Percentiles rank a stretch among this genome's conserved stretches.
These are phyloP conservation scores for Scaptodrosophila latifasciaeformis DNA, from an alignment of 2,888 invertebrate genomes.

Conservation along the genomic window DNA sequence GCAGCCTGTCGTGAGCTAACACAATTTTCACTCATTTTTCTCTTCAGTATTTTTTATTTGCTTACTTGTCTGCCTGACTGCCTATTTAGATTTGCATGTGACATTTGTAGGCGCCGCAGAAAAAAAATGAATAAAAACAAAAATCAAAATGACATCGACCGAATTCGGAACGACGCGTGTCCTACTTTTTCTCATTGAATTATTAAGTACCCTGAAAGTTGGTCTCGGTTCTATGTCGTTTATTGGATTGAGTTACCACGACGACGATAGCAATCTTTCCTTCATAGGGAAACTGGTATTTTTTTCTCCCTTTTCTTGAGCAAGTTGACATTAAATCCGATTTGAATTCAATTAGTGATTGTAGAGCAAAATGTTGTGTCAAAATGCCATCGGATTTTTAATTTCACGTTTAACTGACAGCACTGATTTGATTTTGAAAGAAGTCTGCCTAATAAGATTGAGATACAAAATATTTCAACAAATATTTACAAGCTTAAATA, in stretches of 20 bases:
- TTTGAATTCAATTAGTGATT: conserved; percentile 43
- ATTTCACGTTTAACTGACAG: too few relatives aligned
- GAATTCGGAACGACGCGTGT: background rate
- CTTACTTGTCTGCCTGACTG: conserved; percentile 13
- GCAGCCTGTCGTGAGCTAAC: conserved; percentile 44
- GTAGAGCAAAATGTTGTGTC: background rate
- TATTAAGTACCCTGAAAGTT: conserved; percentile 48
- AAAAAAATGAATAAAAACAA: conserved; percentile 23
- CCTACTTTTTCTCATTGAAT: conserved; percentile 39
- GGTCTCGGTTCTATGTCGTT: background rate
- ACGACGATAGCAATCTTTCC: conserved; percentile 10
- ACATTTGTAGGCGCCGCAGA: conserved; percentile 34
- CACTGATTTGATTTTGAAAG: too few relatives aligned
- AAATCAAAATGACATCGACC: conserved; percentile 1
- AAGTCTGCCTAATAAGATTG: too few relatives aligned
- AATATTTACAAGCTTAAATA: too few relatives aligned
- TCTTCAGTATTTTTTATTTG: conserved; percentile 3
- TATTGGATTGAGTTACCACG: background rate
- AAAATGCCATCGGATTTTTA: too few relatives aligned
- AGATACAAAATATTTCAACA: too few relatives aligned
- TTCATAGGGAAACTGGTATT: background rate
- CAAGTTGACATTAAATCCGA: conserved; percentile 36
- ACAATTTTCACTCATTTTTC: conserved; percentile 49
- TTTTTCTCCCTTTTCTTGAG: background rate
- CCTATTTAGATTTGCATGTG: conserved; percentile 48